A percentile compares a stretch with the other conserved stretches of the same genome.
phyloP scores from a whole-genome alignment of 2,888 invertebrate genomes.

The Coelogynopora nodosa region DNA sequence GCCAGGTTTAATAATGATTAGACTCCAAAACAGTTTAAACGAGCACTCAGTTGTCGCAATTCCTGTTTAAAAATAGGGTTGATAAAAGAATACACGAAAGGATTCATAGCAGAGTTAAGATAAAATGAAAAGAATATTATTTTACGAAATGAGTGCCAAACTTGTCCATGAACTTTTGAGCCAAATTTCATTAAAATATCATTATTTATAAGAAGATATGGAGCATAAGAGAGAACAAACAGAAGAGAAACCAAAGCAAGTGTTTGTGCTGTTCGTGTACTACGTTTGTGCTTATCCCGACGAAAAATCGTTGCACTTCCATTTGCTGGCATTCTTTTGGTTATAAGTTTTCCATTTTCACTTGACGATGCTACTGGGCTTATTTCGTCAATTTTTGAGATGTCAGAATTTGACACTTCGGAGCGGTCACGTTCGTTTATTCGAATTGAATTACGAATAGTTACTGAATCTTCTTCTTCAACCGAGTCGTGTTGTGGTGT shows the following conservation, averaged over 20 bases:
- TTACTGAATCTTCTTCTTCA: background rate
- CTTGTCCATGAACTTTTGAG: background rate
- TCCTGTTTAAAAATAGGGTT: background rate
- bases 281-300: background rate
- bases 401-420: background rate
- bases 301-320: background rate
- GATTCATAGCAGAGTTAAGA: background rate
- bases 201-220: background rate
- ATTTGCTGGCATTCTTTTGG: background rate
- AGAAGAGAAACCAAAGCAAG: background rate
- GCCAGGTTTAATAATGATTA: too few relatives aligned
- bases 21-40: background rate
- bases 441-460: background rate
- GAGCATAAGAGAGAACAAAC: background rate
- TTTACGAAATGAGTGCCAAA: background rate
- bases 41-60: background rate
- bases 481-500: too few relatives aligned
- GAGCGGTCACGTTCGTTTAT: background rate
- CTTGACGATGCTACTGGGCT: background rate
- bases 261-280: background rate
- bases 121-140: background rate
- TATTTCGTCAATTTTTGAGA: background rate
- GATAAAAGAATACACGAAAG: background rate
- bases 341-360: background rate
- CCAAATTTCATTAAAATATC: background rate